Conservation (phyloP, 2,113 vertebrate genomes). For the Pheucticus melanocephalus region DNA sequence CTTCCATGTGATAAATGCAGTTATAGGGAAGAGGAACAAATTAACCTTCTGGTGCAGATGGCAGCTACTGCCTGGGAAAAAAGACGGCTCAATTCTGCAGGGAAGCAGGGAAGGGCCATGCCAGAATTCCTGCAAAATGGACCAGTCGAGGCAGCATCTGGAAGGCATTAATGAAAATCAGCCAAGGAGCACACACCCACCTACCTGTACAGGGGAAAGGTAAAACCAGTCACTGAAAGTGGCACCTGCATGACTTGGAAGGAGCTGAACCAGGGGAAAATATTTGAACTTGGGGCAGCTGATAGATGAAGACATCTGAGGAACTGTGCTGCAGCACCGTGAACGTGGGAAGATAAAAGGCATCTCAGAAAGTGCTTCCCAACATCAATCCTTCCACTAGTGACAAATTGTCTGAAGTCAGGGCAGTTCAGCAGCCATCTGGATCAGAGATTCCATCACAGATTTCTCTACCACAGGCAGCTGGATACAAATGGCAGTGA, state of each 20-base stretch:
- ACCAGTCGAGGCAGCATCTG: not conserved
- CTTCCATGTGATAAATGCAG: constrained; percentile 78
- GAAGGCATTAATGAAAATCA: not conserved
- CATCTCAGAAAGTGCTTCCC: not conserved
- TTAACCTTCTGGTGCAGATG: constrained; percentile 71
- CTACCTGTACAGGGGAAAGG: not conserved
- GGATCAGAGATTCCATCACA: not conserved
- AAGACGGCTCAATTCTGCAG: constrained; percentile 73
- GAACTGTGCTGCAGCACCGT: not conserved
- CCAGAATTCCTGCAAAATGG: not conserved
- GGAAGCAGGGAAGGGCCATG: not conserved
- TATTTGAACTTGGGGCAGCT: not conserved
- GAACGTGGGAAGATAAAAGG: constrained; percentile 46
- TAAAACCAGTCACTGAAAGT: not conserved
- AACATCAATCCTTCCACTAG: constrained; percentile 39
- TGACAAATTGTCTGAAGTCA: constrained; percentile 18
- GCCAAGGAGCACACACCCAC: not conserved
- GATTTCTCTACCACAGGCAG: not conserved
- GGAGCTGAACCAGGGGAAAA: not conserved
- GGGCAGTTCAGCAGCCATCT: constrained; percentile 20
- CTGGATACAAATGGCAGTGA: not conserved
- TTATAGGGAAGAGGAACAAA: constrained; percentile 70
- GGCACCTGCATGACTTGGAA: not conserved
- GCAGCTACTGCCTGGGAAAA: constrained; percentile 70
- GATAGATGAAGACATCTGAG: constrained; percentile 30